phyloP scores from a whole-genome alignment of 2,113 vertebrate species.

The Gadus chalcogrammus region DNA sequence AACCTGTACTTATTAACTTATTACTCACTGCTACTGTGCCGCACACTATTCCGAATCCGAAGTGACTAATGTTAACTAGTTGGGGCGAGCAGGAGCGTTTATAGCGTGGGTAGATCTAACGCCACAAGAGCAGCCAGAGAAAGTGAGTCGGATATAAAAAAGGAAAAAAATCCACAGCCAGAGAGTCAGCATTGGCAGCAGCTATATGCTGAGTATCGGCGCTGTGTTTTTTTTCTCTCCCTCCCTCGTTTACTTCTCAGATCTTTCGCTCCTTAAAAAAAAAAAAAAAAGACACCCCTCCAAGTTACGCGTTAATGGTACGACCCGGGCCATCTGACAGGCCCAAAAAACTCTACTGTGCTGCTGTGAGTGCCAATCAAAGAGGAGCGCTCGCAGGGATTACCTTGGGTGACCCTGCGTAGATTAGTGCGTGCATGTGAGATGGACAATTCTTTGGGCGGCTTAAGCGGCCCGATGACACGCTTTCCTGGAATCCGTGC shows the following conservation, averaged over 20 bases:
- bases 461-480: slow-evolving; percentile 84
- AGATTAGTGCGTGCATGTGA: slow-evolving; percentile 80
- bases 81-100: slow-evolving; percentile 39
- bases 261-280: slow-evolving; percentile 7
- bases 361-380: slow-evolving; percentile 78
- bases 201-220: slow-evolving; percentile 40
- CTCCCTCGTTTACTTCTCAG: slow-evolving; percentile 2
- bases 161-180: slow-evolving; percentile 25
- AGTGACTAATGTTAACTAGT: slow-evolving; percentile 45
- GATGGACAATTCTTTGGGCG: slow-evolving; percentile 78
- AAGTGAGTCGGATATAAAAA: background rate
- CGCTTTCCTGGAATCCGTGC: slow-evolving; percentile 83
- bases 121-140: slow-evolving; percentile 42
- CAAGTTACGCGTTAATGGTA: slow-evolving; percentile 59
- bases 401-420: slow-evolving; percentile 80
- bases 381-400: slow-evolving; percentile 70
- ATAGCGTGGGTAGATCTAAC: slow-evolving; percentile 31
- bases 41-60: background rate
- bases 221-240: slow-evolving; percentile 4
- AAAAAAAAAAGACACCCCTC: slow-evolving; percentile 43
- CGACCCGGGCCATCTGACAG: slow-evolving; percentile 68
- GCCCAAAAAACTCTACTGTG: slow-evolving; percentile 74
- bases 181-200: slow-evolving; percentile 41
- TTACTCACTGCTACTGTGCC: slow-evolving; percentile 39
- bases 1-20: slow-evolving; percentile 32